A percentile compares a stretch with the other conserved stretches of the same genome.
Evolutionary conservation across 2,797 vertebrate species (phyloP).

Genomic region (Buphagus erythrorhynchus): DNA sequence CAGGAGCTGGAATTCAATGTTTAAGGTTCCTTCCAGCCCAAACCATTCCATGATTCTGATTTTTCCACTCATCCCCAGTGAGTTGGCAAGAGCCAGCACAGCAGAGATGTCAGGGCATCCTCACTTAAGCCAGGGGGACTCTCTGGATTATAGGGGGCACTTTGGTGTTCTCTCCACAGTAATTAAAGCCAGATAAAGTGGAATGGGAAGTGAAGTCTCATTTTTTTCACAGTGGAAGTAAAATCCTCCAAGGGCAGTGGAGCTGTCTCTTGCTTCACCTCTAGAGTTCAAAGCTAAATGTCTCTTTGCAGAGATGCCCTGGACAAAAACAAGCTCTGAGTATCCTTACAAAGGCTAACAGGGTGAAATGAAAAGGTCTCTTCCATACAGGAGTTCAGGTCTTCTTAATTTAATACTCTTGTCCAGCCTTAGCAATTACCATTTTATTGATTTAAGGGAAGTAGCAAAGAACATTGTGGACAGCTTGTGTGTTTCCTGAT

Average conservation of each 20-base stretch:
- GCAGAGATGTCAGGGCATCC: background rate
- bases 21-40: background rate
- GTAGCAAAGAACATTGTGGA: background rate
- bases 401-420: background rate
- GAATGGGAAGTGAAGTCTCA: background rate
- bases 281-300: background rate
- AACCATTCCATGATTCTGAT: background rate
- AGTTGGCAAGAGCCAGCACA: background rate
- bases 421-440: background rate
- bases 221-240: background rate
- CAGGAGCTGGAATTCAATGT: fast-evolving
- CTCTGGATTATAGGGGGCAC: background rate
- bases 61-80: background rate
- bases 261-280: background rate
- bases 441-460: background rate
- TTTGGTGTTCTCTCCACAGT: background rate
- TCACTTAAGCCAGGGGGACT: background rate
- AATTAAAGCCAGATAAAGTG: background rate
- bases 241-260: background rate
- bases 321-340: background rate
- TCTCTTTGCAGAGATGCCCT: background rate
- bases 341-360: background rate
- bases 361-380: background rate
- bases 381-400: background rate
- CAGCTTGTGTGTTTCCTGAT: background rate